phyloP scores from a whole-genome alignment of 2,113 vertebrate genomes.

The Channa argus region DNA sequence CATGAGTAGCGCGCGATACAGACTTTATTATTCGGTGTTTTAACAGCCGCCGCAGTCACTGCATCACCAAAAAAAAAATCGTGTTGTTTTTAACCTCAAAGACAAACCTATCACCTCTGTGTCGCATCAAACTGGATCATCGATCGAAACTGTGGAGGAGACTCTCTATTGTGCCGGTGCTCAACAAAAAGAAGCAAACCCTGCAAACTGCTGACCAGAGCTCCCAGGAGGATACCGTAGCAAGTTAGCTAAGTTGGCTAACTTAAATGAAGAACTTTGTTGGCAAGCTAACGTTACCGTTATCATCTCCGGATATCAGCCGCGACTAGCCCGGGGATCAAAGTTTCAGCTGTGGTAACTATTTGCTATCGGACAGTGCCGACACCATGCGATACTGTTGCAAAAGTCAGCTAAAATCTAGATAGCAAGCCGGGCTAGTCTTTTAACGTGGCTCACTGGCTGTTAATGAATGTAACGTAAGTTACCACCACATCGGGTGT shows the following conservation, averaged over 20 bases:
- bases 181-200: background rate
- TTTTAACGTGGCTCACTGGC: slow-evolving; percentile 47
- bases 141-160: background rate
- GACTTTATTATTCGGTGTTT: background rate
- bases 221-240: background rate
- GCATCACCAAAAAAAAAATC: slow-evolving; percentile 11
- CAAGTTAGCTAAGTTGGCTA: slow-evolving; percentile 27
- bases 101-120: slow-evolving; percentile 28
- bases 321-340: background rate
- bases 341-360: background rate
- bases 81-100: slow-evolving; percentile 1
- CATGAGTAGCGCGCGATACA: too few species aligned
- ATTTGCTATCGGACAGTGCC: background rate
- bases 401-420: slow-evolving; percentile 51
- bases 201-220: background rate
- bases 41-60: background rate
- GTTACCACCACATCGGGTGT: slow-evolving; percentile 58
- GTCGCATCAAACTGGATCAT: background rate
- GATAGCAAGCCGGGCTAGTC: slow-evolving; percentile 37
- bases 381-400: background rate
- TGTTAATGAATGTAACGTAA: slow-evolving; percentile 40
- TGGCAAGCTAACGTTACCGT: background rate
- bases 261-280: slow-evolving; percentile 43
- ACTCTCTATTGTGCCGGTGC: background rate
- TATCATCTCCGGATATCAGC: background rate